Evolutionary conservation across 2,888 invertebrate species (phyloP).

Genomic region (Cryptocephalus primarius): DNA sequence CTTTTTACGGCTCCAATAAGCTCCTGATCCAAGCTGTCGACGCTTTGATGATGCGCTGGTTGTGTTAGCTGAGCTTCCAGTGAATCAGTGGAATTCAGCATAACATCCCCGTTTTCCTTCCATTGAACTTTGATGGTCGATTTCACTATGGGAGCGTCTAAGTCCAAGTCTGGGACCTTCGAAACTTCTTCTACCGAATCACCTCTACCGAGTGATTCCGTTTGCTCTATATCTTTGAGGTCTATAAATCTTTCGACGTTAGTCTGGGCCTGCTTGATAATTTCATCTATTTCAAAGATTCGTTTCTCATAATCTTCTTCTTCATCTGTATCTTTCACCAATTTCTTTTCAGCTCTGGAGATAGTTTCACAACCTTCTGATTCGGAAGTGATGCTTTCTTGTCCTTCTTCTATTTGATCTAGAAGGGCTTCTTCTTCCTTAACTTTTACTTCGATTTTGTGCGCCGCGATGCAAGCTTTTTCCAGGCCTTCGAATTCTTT

Average conservation of each 20-base stretch:
- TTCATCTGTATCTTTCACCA: slow-evolving; percentile 44
- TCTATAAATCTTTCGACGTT: slow-evolving; percentile 54
- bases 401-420: slow-evolving; percentile 41
- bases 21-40: slow-evolving; percentile 56
- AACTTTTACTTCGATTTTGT: slow-evolving; percentile 70
- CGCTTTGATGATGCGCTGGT: slow-evolving; percentile 46
- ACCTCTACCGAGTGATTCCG: slow-evolving; percentile 41
- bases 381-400: slow-evolving; percentile 43
- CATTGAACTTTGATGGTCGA: slow-evolving; percentile 36
- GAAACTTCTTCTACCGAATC: slow-evolving; percentile 44
- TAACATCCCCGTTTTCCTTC: slow-evolving; percentile 38
- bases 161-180: slow-evolving; percentile 42
- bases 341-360: slow-evolving; percentile 48
- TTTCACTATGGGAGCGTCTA: slow-evolving; percentile 34
- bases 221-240: slow-evolving; percentile 45
- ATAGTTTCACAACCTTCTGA: slow-evolving; percentile 50
- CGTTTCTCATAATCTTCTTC: slow-evolving; percentile 52
- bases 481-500: slow-evolving; percentile 91
- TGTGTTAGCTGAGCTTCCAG: slow-evolving; percentile 42
- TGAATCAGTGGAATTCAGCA: slow-evolving; percentile 54
- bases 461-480: slow-evolving; percentile 74
- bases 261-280: slow-evolving; percentile 54
- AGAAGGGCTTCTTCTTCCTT: slow-evolving; percentile 77
- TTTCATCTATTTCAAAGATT: slow-evolving; percentile 58
- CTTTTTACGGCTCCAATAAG: slow-evolving; percentile 44